Evolutionary conservation across 2,113 vertebrate species (phyloP).

Genomic region (Panthera uncia): DNA sequence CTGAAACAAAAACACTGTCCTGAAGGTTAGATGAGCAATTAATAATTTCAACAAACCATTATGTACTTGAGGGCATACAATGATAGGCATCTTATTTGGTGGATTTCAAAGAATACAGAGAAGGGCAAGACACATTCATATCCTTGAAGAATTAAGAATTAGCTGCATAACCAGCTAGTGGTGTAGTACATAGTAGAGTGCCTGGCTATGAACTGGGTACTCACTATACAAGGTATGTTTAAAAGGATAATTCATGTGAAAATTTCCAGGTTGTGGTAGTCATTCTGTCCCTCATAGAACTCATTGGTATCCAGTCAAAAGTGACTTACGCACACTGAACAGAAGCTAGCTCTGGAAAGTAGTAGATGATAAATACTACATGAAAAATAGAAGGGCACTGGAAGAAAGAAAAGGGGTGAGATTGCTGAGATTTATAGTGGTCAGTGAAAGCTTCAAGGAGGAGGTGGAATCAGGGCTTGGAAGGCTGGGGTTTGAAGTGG

Average conservation of each 20-base stretch:
- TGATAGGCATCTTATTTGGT: not conserved
- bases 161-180: not conserved
- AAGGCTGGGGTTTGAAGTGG: not conserved
- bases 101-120: slow-evolving; percentile 1
- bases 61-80: not conserved
- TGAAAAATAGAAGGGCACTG: not conserved
- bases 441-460: not conserved
- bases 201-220: not conserved
- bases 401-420: not conserved
- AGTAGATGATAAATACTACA: slow-evolving; percentile 1
- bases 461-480: not conserved
- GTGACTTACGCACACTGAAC: not conserved
- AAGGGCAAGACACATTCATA: not conserved
- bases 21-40: not conserved
- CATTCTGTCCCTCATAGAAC: not conserved
- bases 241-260: not conserved
- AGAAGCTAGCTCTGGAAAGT: not conserved
- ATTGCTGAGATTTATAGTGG: not conserved
- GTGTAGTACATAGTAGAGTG: not conserved
- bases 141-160: not conserved
- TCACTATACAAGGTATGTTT: not conserved
- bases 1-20: not conserved
- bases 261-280: not conserved
- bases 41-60: not conserved
- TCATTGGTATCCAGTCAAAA: not conserved